Base-by-base conservation (phyloP, 2,797 vertebrate species). In the Arrhamphus sclerolepis region DNA sequence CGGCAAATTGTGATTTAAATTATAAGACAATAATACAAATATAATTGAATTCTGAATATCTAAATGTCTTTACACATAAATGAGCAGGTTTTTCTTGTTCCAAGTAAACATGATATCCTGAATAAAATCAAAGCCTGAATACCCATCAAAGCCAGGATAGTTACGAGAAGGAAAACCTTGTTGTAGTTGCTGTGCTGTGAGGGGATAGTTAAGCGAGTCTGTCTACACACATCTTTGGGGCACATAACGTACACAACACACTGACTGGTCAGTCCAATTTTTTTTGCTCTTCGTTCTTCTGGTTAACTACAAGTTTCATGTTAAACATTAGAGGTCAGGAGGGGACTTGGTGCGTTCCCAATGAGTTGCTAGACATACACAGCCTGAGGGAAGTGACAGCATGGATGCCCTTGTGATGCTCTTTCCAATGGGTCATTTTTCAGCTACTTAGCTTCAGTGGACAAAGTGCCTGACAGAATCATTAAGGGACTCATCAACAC, bases 391-490 rank as follows among this genome's bases (percentile, higher is more conserved):
- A 58, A 44, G 61, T 80, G 64, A 85, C 72, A 81, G 71, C 74
- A 77, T 68, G 54, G 78, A 70, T 13, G 72, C 79, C 53, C 75
- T 77, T 73, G 77, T 82, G 70, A 81, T 72, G 80, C 55, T 61
- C 52, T 66, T 78, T 80, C 54, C 81, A 87, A 82, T 66, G 77
- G 85, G 63, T 78, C 73, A 70, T 88, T 87, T 85, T 87, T 89
- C 85, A 76, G 83, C 80, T 83, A 76, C 77, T 89, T 87, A 79
- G 81, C 74, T 75, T 43, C 54, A 75, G 59, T 76, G 61, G 60
- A 66, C 56, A 86, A 87, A 82, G 70, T 64, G 80, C 74, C 84
- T 69, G 83, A 87, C 84, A 81, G 77, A 81, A 74, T 77, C 70
- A 85, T 89, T 84, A 85, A 74, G 68, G 59, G 55, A 84, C 72